phyloP scores from a whole-genome alignment of 2,888 invertebrate genomes.

The Caenorhabditis japonica region DNA sequence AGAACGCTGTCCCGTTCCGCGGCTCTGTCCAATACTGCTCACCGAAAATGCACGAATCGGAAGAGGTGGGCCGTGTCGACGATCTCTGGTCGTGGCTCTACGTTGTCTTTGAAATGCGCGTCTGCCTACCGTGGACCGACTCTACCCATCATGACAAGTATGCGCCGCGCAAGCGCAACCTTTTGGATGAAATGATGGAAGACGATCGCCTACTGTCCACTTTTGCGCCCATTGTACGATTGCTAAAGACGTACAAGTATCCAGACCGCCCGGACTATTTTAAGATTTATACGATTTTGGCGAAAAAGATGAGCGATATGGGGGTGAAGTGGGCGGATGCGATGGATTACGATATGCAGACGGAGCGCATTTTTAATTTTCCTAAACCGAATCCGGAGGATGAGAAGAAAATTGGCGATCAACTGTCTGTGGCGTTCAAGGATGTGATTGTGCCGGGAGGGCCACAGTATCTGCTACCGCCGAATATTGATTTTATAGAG shows the following conservation, averaged over 20 bases:
- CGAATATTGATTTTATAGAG: background rate
- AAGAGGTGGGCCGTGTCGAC: slow-evolving; percentile 39
- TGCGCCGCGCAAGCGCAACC: slow-evolving; percentile 14
- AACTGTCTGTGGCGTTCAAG: slow-evolving; percentile 7
- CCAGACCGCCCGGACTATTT: slow-evolving; percentile 32
- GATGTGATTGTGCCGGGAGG: slow-evolving; percentile 24
- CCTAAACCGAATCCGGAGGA: background rate
- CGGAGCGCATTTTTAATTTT: background rate
- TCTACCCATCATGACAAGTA: slow-evolving; percentile 27
- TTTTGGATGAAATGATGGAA: slow-evolving; percentile 19
- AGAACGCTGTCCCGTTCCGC: slow-evolving; percentile 40
- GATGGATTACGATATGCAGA: slow-evolving; percentile 24
- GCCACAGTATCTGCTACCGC: background rate
- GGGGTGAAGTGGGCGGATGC: slow-evolving; percentile 38
- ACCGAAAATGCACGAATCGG: slow-evolving; percentile 36
- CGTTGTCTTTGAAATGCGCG: slow-evolving; percentile 38
- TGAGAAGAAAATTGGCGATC: slow-evolving; percentile 16
- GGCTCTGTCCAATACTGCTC: slow-evolving; percentile 50
- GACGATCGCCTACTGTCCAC: slow-evolving; percentile 9
- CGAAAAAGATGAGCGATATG: slow-evolving; percentile 14
- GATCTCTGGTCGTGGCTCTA: slow-evolving; percentile 52
- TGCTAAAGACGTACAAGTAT: slow-evolving; percentile 15
- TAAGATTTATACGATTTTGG: slow-evolving; percentile 28
- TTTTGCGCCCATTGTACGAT: slow-evolving; percentile 3
- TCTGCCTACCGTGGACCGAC: slow-evolving; percentile 40